A percentile compares a stretch with the other conserved stretches of the same genome.
These are phyloP conservation scores for Neosalanx taihuensis DNA, from an alignment of 2,797 vertebrate genomes.

Conservation along the genomic window DNA sequence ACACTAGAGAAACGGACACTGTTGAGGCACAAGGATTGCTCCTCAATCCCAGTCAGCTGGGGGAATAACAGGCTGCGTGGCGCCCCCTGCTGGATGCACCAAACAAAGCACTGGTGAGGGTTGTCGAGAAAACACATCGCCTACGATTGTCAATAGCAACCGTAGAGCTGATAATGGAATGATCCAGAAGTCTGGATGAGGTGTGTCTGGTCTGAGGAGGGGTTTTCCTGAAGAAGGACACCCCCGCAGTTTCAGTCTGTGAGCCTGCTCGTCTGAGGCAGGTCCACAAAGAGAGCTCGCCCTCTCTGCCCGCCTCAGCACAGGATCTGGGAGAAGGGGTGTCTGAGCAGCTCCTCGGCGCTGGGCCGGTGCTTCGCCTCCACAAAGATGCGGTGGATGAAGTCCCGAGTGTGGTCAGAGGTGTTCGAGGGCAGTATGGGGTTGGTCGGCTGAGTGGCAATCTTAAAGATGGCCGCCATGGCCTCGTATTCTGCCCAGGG, in stretches of 20 bases:
- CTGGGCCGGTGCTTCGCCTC: slow-evolving; percentile 94
- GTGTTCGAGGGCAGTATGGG: slow-evolving; percentile 87
- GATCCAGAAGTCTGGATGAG: slow-evolving; percentile 13
- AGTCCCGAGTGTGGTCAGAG: slow-evolving; percentile 91
- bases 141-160: background rate
- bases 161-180: background rate
- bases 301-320: slow-evolving; percentile 72
- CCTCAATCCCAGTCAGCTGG: slow-evolving; percentile 3
- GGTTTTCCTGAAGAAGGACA: background rate
- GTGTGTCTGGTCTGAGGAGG: slow-evolving; percentile 12
- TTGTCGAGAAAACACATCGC: slow-evolving; percentile 3
- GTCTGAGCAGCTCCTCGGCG: slow-evolving; percentile 93
- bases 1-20: background rate
- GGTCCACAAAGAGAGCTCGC: slow-evolving; percentile 3
- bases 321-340: slow-evolving; percentile 92
- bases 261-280: background rate
- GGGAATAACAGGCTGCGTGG: slow-evolving; percentile 33
- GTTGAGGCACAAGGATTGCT: background rate
- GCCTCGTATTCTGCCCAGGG: slow-evolving; percentile 98
- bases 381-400: slow-evolving; percentile 92
- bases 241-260: background rate
- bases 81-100: slow-evolving; percentile 57
- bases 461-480: slow-evolving; percentile 99
- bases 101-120: slow-evolving; percentile 15
- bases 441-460: slow-evolving; percentile 96